phyloP scores from a whole-genome alignment of 2,888 invertebrate genomes.

The Epistrophella euchroma region DNA sequence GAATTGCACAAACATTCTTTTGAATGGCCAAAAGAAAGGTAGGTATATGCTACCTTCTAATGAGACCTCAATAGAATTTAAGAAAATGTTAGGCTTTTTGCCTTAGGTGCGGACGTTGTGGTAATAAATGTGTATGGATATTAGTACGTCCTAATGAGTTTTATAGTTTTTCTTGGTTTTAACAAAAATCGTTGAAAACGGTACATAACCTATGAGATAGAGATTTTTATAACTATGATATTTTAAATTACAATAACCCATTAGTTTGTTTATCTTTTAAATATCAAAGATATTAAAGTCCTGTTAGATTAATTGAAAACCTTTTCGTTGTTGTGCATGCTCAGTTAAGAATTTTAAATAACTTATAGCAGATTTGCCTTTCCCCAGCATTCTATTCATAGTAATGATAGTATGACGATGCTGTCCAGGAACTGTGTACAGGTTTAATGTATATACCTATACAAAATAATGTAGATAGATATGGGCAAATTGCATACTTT shows the following conservation, averaged over 20 bases:
- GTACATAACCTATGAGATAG: not conserved
- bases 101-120: not conserved
- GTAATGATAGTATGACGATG: not conserved
- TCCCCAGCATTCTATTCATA: not conserved
- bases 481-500: too few species aligned
- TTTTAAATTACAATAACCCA: not conserved
- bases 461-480: too few species aligned
- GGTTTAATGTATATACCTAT: too few species aligned
- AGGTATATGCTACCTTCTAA: not conserved
- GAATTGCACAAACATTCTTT: conserved; percentile 13
- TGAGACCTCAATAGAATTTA: not conserved
- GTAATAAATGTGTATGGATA: conserved; percentile 30
- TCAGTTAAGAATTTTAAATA: not conserved
- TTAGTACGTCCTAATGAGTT: conserved; percentile 39
- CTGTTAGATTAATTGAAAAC: not conserved
- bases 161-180: conserved; percentile 12
- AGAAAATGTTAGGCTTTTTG: not conserved
- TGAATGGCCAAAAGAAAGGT: conserved; percentile 16
- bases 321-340: not conserved
- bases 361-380: not conserved
- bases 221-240: not conserved
- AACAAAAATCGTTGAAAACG: not conserved
- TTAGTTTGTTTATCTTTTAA: not conserved
- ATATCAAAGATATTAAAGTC: not conserved
- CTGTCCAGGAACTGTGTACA: too few species aligned